Evolutionary conservation across 2,888 invertebrate genomes (phyloP).

Genomic region (Drosophila testacea): DNA sequence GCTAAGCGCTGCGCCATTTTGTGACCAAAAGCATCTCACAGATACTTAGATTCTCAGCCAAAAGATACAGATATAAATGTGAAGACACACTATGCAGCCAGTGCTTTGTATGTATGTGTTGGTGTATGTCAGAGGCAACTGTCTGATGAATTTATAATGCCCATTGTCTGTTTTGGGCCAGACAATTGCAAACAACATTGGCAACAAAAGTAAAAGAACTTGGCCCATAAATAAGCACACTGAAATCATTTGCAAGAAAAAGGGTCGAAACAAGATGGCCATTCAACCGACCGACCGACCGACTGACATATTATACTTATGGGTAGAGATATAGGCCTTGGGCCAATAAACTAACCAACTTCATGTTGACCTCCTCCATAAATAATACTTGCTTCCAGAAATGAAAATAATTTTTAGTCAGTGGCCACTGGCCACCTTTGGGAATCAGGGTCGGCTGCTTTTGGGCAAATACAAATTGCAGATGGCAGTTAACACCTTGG

Average conservation of each 20-base stretch:
- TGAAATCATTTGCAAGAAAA: slow-evolving; percentile 50
- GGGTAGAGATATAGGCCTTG: slow-evolving; percentile 35
- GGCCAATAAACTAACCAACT: slow-evolving; percentile 72
- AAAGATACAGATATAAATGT: slow-evolving; percentile 32
- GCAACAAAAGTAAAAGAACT: slow-evolving; percentile 52
- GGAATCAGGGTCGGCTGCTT: slow-evolving; percentile 31
- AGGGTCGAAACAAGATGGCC: slow-evolving; percentile 54
- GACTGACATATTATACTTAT: slow-evolving; percentile 73
- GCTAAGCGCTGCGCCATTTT: slow-evolving; percentile 78
- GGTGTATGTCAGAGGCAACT: slow-evolving; percentile 47
- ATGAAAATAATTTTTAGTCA: slow-evolving; percentile 16
- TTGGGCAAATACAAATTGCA: slow-evolving; percentile 64
- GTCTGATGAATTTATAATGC: slow-evolving; percentile 80
- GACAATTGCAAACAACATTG: slow-evolving; percentile 72
- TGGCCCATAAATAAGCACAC: slow-evolving; percentile 61
- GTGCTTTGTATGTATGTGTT: background rate
- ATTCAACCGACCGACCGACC: slow-evolving; percentile 6
- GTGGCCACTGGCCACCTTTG: slow-evolving; percentile 23
- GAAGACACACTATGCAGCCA: slow-evolving; percentile 45
- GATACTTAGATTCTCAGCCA: slow-evolving; percentile 53
- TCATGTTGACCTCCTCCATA: slow-evolving; percentile 64
- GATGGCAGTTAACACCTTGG: slow-evolving; percentile 73
- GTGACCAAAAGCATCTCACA: slow-evolving; percentile 69
- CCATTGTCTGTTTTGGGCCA: slow-evolving; percentile 71
- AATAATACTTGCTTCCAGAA: slow-evolving; percentile 42